phyloP scores from a whole-genome alignment of 1,140 invertebrate species.

The Drosophila cardini region DNA sequence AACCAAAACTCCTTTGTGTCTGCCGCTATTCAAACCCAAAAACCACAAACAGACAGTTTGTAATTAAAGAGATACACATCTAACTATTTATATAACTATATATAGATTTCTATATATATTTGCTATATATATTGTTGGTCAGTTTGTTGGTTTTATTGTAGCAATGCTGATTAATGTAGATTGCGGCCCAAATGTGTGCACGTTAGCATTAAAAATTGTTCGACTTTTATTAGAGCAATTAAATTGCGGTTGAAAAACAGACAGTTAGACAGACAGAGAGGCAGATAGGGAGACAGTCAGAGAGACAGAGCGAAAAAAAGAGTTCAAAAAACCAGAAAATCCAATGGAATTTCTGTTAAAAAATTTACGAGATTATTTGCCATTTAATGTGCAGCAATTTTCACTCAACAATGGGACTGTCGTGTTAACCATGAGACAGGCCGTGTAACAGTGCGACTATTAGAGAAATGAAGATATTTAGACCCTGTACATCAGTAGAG shows the following conservation, averaged over 20 bases:
- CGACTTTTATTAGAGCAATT: slow-evolving; percentile 80
- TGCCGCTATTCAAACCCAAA: slow-evolving; percentile 11
- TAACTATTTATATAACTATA: slow-evolving; percentile 13
- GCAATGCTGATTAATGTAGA: slow-evolving; percentile 78
- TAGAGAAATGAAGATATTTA: slow-evolving; percentile 63
- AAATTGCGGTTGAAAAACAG: slow-evolving; percentile 63
- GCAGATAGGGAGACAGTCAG: too few relatives aligned
- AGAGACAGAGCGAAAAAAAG: slow-evolving; percentile 19
- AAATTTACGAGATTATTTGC: slow-evolving; percentile 37
- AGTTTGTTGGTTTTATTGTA: slow-evolving; percentile 25
- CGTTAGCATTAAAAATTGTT: slow-evolving; percentile 78
- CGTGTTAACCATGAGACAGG: slow-evolving; percentile 31
- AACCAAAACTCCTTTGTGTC: neutral
- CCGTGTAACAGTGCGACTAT: slow-evolving; percentile 31
- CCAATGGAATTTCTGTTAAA: slow-evolving; percentile 18
- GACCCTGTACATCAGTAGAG: neutral
- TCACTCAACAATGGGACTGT: slow-evolving; percentile 67
- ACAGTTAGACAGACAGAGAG: slow-evolving; percentile 26
- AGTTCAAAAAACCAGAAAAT: slow-evolving; percentile 28
- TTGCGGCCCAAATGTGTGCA: slow-evolving; percentile 74
- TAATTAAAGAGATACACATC: slow-evolving; percentile 54
- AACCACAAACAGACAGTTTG: slow-evolving; percentile 59
- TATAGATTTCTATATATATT: slow-evolving; percentile 8
- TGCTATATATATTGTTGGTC: neutral
- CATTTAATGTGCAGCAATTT: slow-evolving; percentile 80